Percentiles rank a stretch among this genome's conserved stretches.
These are phyloP conservation scores for Micromussa lordhowensis DNA, from an alignment of 92 coral and sea anemone genomes.

Conservation along the genomic window DNA sequence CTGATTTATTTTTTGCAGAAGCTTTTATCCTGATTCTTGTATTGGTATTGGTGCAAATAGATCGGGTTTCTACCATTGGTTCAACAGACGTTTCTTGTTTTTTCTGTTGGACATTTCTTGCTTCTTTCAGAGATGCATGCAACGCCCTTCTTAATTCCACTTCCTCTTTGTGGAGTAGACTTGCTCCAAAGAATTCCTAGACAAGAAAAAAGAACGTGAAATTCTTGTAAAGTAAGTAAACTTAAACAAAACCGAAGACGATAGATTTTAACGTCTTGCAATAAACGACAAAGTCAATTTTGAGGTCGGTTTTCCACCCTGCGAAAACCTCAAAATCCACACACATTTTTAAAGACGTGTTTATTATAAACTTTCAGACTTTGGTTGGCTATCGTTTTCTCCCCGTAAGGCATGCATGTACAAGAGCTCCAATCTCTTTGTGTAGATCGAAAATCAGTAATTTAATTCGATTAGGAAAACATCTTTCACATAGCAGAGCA, in stretches of 20 bases:
- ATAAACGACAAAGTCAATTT: background rate
- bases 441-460: too few relatives aligned
- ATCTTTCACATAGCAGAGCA: background rate
- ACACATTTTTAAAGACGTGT: background rate
- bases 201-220: background rate
- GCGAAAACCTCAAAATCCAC: background rate
- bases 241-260: background rate
- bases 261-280: background rate
- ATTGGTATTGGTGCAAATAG: slow-evolving; percentile 32
- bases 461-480: too few relatives aligned
- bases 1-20: background rate
- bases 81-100: background rate
- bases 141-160: slow-evolving; percentile 86
- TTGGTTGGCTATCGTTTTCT: background rate
- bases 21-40: slow-evolving; percentile 31
- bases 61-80: background rate
- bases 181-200: slow-evolving; percentile 72
- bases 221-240: background rate
- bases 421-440: background rate
- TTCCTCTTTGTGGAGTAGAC: slow-evolving; percentile 95
- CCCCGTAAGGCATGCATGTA: background rate
- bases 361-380: background rate
- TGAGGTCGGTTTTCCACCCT: background rate
- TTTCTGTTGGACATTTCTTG: slow-evolving; percentile 40
- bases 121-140: slow-evolving; percentile 83